phyloP scores from a whole-genome alignment of 2,888 invertebrate species.

The Limenitis camilla region DNA sequence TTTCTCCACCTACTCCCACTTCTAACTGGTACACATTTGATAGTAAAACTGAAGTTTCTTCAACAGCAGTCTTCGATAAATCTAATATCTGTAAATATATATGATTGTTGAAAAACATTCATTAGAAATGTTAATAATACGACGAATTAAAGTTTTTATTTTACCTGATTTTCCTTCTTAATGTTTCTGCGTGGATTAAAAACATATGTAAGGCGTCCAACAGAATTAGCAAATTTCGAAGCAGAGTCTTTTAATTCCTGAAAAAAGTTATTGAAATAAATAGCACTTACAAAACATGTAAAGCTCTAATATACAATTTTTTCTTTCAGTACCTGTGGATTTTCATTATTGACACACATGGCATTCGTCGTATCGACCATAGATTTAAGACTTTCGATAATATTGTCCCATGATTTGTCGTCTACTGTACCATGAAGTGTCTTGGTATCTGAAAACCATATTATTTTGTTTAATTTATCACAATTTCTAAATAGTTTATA shows the following conservation, averaged over 20 bases:
- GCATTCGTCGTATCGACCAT: slow-evolving; percentile 16
- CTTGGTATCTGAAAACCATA: slow-evolving; percentile 13
- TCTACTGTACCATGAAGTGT: slow-evolving; percentile 16
- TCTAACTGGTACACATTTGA: slow-evolving; percentile 32
- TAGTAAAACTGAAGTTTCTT: slow-evolving; percentile 32
- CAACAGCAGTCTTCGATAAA: slow-evolving; percentile 32
- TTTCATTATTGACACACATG: slow-evolving; percentile 14
- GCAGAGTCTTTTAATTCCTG: slow-evolving; percentile 27
- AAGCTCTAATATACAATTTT: not conserved
- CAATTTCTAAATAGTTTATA: not conserved
- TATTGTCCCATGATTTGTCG: slow-evolving; percentile 12
- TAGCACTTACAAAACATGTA: not conserved
- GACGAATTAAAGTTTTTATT: not conserved
- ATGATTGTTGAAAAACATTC: not conserved
- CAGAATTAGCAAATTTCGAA: slow-evolving; percentile 22
- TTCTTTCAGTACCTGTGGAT: slow-evolving; percentile 10
- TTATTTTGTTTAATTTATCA: not conserved
- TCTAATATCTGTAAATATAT: slow-evolving; percentile 27
- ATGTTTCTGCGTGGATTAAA: slow-evolving; percentile 24
- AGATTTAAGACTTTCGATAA: slow-evolving; percentile 17
- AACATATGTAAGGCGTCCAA: slow-evolving; percentile 26
- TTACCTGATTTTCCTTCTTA: slow-evolving; percentile 26
- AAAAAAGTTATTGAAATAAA: not conserved
- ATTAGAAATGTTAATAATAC: not conserved
- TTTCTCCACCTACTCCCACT: slow-evolving; percentile 27